A percentile compares a stretch with the other conserved stretches of the same genome.
phyloP scores from a whole-genome alignment of 2,113 vertebrate species.

The Oxygymnocypris stewartii region DNA sequence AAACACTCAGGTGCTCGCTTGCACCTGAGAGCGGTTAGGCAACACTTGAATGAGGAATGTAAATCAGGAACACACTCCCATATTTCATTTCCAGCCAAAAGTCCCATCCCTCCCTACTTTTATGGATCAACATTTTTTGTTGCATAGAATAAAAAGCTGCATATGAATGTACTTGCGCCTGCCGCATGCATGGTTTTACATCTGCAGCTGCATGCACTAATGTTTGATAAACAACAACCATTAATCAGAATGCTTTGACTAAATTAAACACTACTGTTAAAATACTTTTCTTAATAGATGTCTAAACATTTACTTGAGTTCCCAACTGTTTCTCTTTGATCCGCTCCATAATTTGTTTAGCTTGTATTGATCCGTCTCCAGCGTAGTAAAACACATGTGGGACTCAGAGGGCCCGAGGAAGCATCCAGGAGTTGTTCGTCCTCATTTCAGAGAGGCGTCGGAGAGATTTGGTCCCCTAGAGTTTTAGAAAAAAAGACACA shows the following conservation, averaged over 20 bases:
- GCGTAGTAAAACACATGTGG: constrained; percentile 39
- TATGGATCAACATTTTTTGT: constrained; percentile 30
- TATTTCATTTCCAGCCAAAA: constrained; percentile 41
- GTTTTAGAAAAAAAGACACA: constrained; percentile 42
- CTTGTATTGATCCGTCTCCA: background rate
- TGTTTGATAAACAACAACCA: background rate
- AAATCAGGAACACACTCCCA: constrained; percentile 26
- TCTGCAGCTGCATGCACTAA: background rate
- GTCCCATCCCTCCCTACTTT: constrained; percentile 16
- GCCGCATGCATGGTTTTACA: background rate
- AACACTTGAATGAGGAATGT: constrained; percentile 15
- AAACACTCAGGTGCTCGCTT: background rate
- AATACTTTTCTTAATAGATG: background rate
- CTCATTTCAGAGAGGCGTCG: constrained; percentile 61
- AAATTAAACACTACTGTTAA: constrained; percentile 11
- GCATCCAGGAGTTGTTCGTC: constrained; percentile 61
- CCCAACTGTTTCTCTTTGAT: constrained; percentile 10
- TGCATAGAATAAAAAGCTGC: constrained; percentile 60
- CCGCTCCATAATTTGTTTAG: background rate
- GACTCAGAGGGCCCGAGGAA: constrained; percentile 35
- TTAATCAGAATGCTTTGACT: background rate
- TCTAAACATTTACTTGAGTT: constrained; percentile 7
- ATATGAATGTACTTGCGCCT: constrained; percentile 49
- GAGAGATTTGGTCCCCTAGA: constrained; percentile 58
- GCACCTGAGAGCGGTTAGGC: constrained; percentile 47